phyloP scores from a whole-genome alignment of 2,113 vertebrate species.

The Verasper variegatus region DNA sequence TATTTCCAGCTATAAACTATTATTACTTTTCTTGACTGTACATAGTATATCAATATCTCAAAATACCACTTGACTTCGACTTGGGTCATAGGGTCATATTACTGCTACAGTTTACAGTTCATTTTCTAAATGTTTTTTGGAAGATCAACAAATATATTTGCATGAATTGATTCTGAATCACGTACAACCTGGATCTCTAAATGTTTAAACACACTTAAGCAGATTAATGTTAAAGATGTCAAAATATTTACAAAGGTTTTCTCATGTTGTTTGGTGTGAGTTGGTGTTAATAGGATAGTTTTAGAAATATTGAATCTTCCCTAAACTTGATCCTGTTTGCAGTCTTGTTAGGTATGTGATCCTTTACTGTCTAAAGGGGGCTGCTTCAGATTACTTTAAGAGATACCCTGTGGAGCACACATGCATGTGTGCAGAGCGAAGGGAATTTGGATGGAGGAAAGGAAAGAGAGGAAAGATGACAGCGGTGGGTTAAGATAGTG shows the following conservation, averaged over 20 bases:
- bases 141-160: too few species aligned
- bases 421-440: conserved; percentile 43
- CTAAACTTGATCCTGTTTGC: neutral
- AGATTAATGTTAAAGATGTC: neutral
- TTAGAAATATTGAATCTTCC: neutral
- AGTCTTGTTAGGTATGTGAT: conserved; percentile 16
- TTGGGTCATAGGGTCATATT: neutral
- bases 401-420: conserved; percentile 4
- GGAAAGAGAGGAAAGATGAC: too few species aligned
- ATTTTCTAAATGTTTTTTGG: neutral
- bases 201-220: neutral
- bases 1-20: neutral
- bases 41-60: neutral
- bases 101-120: neutral
- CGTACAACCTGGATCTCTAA: neutral
- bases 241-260: neutral
- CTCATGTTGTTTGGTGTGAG: neutral
- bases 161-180: too few species aligned
- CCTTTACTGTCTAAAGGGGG: conserved; percentile 2
- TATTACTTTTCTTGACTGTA: neutral
- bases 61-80: too few species aligned
- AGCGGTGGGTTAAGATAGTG: conserved; percentile 49
- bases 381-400: conserved; percentile 30
- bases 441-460: conserved; percentile 46
- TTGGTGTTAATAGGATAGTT: neutral